Evolutionary conservation across 2,888 invertebrate species (phyloP), one percentile per base, ranked within the genome.

Genomic region (Harpagoxenus sublaevis): DNA sequence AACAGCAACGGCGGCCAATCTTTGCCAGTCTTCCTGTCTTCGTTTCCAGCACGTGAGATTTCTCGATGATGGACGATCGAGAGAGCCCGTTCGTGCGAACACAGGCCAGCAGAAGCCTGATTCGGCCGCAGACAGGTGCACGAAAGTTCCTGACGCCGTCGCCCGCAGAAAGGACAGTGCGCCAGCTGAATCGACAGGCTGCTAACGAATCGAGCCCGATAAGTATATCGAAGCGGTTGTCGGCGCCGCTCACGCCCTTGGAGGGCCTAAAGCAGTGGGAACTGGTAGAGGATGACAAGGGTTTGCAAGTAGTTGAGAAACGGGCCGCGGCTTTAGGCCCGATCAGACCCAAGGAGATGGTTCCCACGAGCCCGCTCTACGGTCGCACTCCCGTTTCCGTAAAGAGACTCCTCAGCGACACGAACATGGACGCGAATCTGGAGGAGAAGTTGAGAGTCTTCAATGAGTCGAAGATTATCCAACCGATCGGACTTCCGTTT

Each of bases 261-360:
- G 93, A 94, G 45, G 90, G 91, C 66, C 83, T 94, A 28, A 94
- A 93, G 23, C 94, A 94, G 84, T 94, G 94, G 94, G 92, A 94
- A 63, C 87, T 94, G 85, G 92, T 93, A 4, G 92, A 94, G 87
- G 93, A 92, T 53, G 95, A 94, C 1, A 88, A 95, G 86, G 94
- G 95, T 51, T 89, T 96, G 6, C 92, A 93, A 39, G 94, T 95
- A 23, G 95, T 96, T 0, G 95, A 95, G 87, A 95, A 93, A 81
- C 94, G 81, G 10, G 8, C 48, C 6, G 77, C 57, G 9, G 31
- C 5, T 1, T 48, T 18, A 15, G 83, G 53, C 35, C 42, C 39
- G 18, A 5, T 35, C 71, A 78, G 31, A 28, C 18, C 5, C 15
- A 53, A 23, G 12, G 83, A 74, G 23, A 39, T 31, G 28, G 9